phyloP scores from a whole-genome alignment of 2,113 vertebrate genomes.

The Chlorocebus sabaeus region DNA sequence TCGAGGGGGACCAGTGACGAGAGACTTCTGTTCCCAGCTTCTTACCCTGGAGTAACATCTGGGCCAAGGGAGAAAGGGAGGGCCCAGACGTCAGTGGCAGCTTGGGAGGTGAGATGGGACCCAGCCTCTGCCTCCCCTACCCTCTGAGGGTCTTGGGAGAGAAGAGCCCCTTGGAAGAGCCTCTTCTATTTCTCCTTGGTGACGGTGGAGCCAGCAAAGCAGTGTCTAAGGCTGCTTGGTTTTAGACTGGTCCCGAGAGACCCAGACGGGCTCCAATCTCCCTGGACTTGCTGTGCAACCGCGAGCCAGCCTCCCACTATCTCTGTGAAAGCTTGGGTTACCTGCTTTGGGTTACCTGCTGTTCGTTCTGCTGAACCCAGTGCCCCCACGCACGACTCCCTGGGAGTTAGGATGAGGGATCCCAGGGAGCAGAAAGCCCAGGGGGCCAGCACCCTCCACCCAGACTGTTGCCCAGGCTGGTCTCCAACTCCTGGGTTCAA shows the following conservation, averaged over 20 bases:
- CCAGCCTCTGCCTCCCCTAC: neutral
- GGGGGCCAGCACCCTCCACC: neutral
- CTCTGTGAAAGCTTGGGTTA: neutral
- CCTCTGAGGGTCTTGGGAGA: neutral
- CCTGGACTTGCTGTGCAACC: neutral
- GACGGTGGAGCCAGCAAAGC: neutral
- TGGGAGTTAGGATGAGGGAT: neutral
- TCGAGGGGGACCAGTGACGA: fast-evolving
- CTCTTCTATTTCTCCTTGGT: neutral
- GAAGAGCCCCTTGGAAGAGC: neutral
- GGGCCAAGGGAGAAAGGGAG: fast-evolving
- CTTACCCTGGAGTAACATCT: neutral
- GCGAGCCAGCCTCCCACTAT: neutral
- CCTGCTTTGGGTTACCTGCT: neutral
- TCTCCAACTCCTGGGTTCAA: too few species aligned
- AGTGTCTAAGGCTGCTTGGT: neutral
- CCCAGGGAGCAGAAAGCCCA: neutral
- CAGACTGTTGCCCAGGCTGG: too few species aligned
- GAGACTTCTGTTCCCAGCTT: neutral
- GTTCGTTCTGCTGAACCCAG: neutral
- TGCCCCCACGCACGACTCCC: neutral
- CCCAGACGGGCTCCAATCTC: neutral
- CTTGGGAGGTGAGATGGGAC: neutral
- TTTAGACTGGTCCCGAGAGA: neutral
- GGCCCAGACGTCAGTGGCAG: neutral